phyloP scores from a whole-genome alignment of 2,797 vertebrate species.

The Hipposideros larvatus region DNA sequence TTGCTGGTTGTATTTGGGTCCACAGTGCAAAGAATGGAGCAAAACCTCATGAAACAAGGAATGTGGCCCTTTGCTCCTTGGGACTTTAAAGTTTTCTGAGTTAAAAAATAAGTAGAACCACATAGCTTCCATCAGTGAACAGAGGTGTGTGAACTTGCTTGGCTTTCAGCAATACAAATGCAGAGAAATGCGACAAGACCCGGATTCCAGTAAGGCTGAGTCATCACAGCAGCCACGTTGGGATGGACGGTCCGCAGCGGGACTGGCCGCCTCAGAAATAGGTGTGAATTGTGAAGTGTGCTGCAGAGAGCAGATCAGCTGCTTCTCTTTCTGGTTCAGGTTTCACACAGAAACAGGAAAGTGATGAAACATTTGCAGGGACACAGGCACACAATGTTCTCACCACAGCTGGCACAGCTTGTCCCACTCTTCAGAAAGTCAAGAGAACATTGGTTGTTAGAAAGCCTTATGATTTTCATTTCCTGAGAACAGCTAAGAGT shows the following conservation, averaged over 20 bases:
- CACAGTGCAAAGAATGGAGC: constrained; percentile 75
- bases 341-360: not conserved
- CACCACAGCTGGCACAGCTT: not conserved
- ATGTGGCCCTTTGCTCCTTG: constrained; percentile 82
- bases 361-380: not conserved
- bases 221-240: not conserved
- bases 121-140: constrained; percentile 73
- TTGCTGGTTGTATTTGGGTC: constrained; percentile 74
- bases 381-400: not conserved
- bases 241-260: not conserved
- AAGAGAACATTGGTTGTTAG: not conserved
- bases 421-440: not conserved
- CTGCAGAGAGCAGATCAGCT: not conserved
- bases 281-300: not conserved
- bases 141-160: constrained; percentile 68
- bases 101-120: constrained; percentile 75
- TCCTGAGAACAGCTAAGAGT: not conserved
- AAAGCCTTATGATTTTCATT: not conserved
- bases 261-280: not conserved
- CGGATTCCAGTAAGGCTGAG: not conserved
- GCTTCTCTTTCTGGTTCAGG: not conserved
- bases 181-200: constrained; percentile 4
- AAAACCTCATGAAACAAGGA: constrained; percentile 80
- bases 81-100: constrained; percentile 82
- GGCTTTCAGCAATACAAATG: constrained; percentile 44